phyloP scores from a whole-genome alignment of 2,113 vertebrate genomes.

The Platichthys flesus region DNA sequence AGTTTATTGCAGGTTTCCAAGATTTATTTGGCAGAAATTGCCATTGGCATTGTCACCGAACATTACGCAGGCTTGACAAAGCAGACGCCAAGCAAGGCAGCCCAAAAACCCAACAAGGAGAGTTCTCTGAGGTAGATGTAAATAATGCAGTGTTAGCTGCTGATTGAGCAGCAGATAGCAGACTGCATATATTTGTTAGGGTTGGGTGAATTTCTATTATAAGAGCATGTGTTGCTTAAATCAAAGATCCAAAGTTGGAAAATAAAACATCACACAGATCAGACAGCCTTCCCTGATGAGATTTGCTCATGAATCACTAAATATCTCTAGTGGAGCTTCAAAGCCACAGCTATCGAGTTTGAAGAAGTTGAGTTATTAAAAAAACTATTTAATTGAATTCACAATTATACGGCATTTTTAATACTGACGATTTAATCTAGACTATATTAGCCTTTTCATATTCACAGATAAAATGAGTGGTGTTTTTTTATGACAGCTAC shows the following conservation, averaged over 20 bases:
- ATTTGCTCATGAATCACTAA: no score
- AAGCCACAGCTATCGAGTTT: no score
- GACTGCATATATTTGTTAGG: not conserved
- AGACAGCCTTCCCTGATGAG: not conserved
- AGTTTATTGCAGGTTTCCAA: constrained; percentile 15
- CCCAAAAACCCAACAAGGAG: no score
- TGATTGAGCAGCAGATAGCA: not conserved
- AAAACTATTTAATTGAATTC: no score
- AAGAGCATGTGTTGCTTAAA: not conserved
- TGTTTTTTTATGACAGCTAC: no score
- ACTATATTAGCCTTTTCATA: no score
- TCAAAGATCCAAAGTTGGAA: not conserved
- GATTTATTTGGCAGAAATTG: constrained; percentile 23
- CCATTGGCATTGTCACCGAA: not conserved
- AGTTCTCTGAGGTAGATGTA: not conserved
- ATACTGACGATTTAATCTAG: no score
- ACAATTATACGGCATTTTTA: no score
- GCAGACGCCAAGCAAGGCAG: not conserved
- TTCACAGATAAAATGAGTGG: no score
- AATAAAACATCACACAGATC: not conserved
- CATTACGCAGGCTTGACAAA: constrained; percentile 4
- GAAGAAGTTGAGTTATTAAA: no score
- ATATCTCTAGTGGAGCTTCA: no score
- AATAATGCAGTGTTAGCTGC: not conserved
- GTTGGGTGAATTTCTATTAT: not conserved